Evolutionary conservation across 2,113 vertebrate genomes (phyloP).

Genomic region (Pteruthius melanotis): DNA sequence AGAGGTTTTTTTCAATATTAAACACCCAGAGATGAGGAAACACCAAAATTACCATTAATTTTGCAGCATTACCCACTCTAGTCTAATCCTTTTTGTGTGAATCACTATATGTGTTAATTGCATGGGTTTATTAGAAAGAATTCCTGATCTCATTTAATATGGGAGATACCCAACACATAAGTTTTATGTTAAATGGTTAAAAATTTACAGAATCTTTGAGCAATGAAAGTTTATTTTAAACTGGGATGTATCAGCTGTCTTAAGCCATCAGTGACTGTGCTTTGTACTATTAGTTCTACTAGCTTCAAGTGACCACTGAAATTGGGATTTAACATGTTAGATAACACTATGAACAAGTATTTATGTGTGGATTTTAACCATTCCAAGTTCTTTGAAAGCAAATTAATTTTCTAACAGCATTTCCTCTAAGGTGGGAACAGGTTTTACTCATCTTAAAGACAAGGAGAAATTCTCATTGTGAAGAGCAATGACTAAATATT

Average conservation of each 20-base stretch:
- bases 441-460: background rate
- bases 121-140: background rate
- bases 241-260: background rate
- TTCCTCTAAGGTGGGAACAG: background rate
- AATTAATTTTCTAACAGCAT: background rate
- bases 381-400: background rate
- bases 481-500: background rate
- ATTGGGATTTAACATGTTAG: background rate
- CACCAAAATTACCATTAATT: background rate
- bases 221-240: background rate
- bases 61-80: background rate
- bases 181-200: background rate
- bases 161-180: background rate
- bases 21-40: background rate
- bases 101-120: background rate
- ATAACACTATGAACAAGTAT: background rate
- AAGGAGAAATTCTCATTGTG: background rate
- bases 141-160: background rate
- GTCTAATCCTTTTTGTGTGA: background rate
- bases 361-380: background rate
- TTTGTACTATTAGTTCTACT: background rate
- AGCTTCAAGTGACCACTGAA: background rate
- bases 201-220: background rate
- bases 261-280: background rate
- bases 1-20: background rate